Evolutionary conservation across 2,888 invertebrate species (phyloP), one percentile per base, ranked within the genome.

Genomic region (Drosophila eohydei): DNA sequence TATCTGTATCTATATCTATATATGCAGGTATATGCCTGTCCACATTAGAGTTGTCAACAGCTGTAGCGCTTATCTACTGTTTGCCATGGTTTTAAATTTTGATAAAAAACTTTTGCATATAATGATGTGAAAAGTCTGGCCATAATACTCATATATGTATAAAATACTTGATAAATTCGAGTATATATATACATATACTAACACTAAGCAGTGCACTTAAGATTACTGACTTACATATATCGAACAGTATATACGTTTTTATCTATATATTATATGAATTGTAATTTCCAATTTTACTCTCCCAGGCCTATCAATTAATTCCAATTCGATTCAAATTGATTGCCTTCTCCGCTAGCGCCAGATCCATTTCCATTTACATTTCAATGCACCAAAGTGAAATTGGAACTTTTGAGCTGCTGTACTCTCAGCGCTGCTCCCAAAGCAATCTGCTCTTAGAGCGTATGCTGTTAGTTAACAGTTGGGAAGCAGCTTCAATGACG

Each of bases 31-130:
- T 66, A 48, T 34, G 36, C 12, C n/a, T 28, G 63, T 21, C 28
- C 34, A 62, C 40, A 77, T 48, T 75, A 65, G 43, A 59, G 40
- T 34, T 66, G 73, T 71, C 66, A 61, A 71, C 74, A 83, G 41
- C 56, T 72, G 65, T 54, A 54, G 40, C 21, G 41, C 88, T 89
- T 84, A 84, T 84, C 84, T 89, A n/a, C 9, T 89, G 77, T 88
- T 88, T 89, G 70, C 59, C 50, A 46, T 72, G 54, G 70, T 62
- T 84, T 88, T 79, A 76, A 75, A 74, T 70, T 71, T 74, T 87
- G 88, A 84, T 84, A 84, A 87, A 84, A 81, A 56, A 44, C 58
- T 69, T 78, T 76, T 78, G 75, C 60, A 71, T 72, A 71, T 40
- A 12, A 48, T 50, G 48, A 63, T 30, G 56, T 63, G 30, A 28